Conservation (phyloP, 2,797 vertebrate species). For the Anguilla megastoma region DNA sequence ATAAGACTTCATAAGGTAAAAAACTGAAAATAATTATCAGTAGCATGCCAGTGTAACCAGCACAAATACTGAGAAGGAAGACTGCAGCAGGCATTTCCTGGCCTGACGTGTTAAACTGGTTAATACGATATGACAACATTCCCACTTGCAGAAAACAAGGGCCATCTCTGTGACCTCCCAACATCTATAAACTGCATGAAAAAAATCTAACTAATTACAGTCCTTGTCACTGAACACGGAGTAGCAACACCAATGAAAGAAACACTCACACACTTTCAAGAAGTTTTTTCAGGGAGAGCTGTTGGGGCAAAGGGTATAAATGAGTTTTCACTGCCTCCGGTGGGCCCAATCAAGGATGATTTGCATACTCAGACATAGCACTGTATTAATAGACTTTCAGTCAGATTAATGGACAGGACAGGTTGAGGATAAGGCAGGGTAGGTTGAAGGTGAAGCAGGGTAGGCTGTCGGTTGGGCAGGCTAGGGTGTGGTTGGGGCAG, state of each 20-base stretch:
- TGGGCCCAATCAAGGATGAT: too few species aligned
- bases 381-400: too few species aligned
- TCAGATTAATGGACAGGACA: background rate
- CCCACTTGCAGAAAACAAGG: slow-evolving; percentile 53
- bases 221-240: slow-evolving; percentile 44
- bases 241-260: too few species aligned
- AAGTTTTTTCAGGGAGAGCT: too few species aligned
- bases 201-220: slow-evolving; percentile 43
- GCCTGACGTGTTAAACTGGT: slow-evolving; percentile 50
- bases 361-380: too few species aligned
- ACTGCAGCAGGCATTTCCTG: slow-evolving; percentile 39
- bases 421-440: too few species aligned
- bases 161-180: slow-evolving; percentile 26
- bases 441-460: too few species aligned
- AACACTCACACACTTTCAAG: too few species aligned
- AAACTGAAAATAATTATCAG: background rate
- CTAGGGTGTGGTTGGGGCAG: background rate
- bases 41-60: background rate
- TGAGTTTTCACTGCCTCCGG: too few species aligned
- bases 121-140: slow-evolving; percentile 53
- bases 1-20: too few species aligned
- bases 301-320: too few species aligned
- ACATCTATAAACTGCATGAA: slow-evolving; percentile 44
- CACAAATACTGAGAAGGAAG: background rate
- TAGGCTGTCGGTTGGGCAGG: background rate